Conservation (phyloP, 2,113 vertebrate genomes). For the Gymnocephalus cernua region DNA sequence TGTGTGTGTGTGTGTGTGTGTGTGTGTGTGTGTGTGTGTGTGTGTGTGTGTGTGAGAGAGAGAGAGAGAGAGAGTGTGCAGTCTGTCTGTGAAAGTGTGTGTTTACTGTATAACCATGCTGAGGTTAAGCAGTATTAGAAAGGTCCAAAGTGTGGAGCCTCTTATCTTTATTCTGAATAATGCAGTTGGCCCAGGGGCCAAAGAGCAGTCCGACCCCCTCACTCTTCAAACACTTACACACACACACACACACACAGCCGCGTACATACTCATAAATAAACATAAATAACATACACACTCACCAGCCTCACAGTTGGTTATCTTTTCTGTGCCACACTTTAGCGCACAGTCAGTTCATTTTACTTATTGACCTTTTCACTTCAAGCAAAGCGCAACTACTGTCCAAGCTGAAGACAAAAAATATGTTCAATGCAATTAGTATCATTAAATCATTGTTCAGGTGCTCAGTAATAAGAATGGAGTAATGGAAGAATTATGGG, state of each 20-base stretch:
- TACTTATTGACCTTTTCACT: conserved; percentile 30
- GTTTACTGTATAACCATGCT: conserved; percentile 21
- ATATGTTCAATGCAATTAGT: conserved; percentile 20
- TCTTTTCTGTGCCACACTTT: conserved; percentile 19
- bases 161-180: conserved; percentile 67
- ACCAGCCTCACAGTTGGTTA: conserved; percentile 39
- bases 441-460: conserved; percentile 40
- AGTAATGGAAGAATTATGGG: conserved; percentile 24
- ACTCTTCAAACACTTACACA: conserved; percentile 19
- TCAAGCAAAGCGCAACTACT: neutral
- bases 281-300: conserved; percentile 22
- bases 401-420: conserved; percentile 1
- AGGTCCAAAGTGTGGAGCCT: conserved; percentile 44
- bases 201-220: conserved; percentile 8
- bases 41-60: neutral
- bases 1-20: neutral
- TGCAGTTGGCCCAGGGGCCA: conserved; percentile 48
- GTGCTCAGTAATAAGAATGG: neutral
- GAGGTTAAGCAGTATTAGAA: conserved; percentile 61
- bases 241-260: neutral
- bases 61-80: no score
- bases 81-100: neutral
- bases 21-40: neutral
- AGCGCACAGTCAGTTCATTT: conserved; percentile 4
- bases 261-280: conserved; percentile 28